phyloP scores from a whole-genome alignment of 1,140 invertebrate genomes.

The Calephelis nemesis region DNA sequence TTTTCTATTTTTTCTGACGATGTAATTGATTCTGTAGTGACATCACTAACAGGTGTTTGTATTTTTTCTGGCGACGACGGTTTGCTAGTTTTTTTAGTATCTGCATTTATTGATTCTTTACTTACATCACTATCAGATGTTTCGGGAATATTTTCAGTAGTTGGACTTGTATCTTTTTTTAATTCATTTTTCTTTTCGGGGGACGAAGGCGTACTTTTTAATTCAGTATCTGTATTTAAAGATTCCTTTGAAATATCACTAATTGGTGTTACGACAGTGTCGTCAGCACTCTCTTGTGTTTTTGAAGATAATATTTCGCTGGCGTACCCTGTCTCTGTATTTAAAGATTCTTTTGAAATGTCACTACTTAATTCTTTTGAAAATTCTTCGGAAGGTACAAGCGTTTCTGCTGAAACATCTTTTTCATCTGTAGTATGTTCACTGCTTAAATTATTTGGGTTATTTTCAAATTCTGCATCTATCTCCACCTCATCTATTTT shows the following conservation, averaged over 20 bases:
- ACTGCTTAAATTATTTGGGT: neutral
- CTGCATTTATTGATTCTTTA: slow-evolving; percentile 17
- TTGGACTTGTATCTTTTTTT: neutral
- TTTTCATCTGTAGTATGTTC: neutral
- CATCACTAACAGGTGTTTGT: slow-evolving; percentile 17
- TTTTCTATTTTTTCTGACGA: slow-evolving; percentile 26
- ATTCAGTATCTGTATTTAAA: slow-evolving; percentile 41
- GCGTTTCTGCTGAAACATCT: slow-evolving; percentile 3
- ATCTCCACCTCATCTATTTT: slow-evolving; percentile 7
- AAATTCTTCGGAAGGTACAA: neutral
- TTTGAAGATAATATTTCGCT: slow-evolving; percentile 31
- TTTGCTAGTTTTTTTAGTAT: slow-evolving; percentile 19
- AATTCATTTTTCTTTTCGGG: neutral
- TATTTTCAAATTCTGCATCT: slow-evolving; percentile 1
- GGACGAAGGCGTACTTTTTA: slow-evolving; percentile 22
- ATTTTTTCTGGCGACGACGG: slow-evolving; percentile 22
- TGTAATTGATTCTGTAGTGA: neutral
- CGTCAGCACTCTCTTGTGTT: slow-evolving; percentile 36
- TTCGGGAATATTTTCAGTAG: neutral
- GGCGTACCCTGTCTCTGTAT: slow-evolving; percentile 16
- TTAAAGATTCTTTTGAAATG: slow-evolving; percentile 16
- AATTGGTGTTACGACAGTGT: slow-evolving; percentile 35
- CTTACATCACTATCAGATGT: slow-evolving; percentile 2
- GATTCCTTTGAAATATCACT: slow-evolving; percentile 47
- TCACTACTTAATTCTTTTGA: slow-evolving; percentile 7